A percentile compares a stretch with the other conserved stretches of the same genome.
These are phyloP conservation scores for Acropternis orthonyx DNA, from an alignment of 2,797 vertebrate genomes.

Conservation along the genomic window DNA sequence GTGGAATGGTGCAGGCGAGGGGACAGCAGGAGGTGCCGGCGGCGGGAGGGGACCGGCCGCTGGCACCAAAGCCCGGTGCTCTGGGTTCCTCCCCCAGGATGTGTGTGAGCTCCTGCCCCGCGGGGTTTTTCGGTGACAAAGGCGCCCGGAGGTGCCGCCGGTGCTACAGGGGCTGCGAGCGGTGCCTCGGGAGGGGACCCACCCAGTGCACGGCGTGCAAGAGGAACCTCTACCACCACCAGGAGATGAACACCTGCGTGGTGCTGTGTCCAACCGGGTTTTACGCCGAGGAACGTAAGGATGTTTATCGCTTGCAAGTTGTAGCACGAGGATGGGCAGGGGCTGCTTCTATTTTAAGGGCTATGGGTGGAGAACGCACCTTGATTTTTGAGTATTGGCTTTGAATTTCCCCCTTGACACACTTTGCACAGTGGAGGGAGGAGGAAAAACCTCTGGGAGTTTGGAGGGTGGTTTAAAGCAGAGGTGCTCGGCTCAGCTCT, in stretches of 20 bases:
- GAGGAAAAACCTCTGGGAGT: neutral
- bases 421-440: neutral
- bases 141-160: conserved; percentile 79
- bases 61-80: neutral
- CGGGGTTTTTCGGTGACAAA: conserved; percentile 80
- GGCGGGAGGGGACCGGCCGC: accelerated
- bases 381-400: neutral
- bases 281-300: conserved; percentile 85
- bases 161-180: conserved; percentile 85
- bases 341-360: neutral
- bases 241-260: conserved; percentile 76
- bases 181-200: conserved; percentile 71
- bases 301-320: neutral
- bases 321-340: neutral
- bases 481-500: neutral
- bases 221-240: conserved; percentile 80
- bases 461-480: neutral
- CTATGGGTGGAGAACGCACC: neutral
- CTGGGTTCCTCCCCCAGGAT: conserved; percentile 68
- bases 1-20: accelerated
- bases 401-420: neutral
- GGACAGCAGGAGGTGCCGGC: accelerated
- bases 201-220: conserved; percentile 82
- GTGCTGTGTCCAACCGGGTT: conserved; percentile 77
- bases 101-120: conserved; percentile 86